These are phyloP conservation scores for honey bee (Apis mellifera) DNA, from an alignment of 1,140 invertebrate genomes.

Conservation along the genomic window DNA sequence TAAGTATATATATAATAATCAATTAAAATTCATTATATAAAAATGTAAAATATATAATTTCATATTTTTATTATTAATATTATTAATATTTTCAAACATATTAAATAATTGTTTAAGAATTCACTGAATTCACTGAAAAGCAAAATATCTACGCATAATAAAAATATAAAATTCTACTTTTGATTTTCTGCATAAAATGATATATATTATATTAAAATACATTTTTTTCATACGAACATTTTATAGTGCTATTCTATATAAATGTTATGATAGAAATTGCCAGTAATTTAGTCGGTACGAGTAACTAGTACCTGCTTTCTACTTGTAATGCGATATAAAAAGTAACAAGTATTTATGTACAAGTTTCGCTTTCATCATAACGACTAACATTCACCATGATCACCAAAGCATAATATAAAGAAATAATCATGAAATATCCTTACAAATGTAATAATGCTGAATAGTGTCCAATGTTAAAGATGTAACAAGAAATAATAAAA, in stretches of 20 bases:
- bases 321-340: background rate
- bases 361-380: conserved; percentile 15
- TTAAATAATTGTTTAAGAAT: too few relatives aligned
- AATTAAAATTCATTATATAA: too few relatives aligned
- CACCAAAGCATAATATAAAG: background rate
- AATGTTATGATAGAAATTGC: conserved; percentile 6
- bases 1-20: too few relatives aligned
- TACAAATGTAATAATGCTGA: background rate
- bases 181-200: too few relatives aligned
- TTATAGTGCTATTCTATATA: background rate
- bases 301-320: conserved; percentile 14
- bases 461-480: background rate
- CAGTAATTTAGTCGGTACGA: background rate
- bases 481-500: background rate
- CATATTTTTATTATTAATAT: too few relatives aligned
- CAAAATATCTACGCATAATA: too few relatives aligned
- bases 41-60: background rate
- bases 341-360: conserved; percentile 20
- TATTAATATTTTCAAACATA: too few relatives aligned
- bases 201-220: background rate
- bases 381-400: background rate
- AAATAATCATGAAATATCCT: background rate
- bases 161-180: too few relatives aligned
- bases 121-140: too few relatives aligned
- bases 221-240: background rate